Evolutionary conservation across 2,113 vertebrate genomes (phyloP).

Genomic region (Arothron firmamentum): DNA sequence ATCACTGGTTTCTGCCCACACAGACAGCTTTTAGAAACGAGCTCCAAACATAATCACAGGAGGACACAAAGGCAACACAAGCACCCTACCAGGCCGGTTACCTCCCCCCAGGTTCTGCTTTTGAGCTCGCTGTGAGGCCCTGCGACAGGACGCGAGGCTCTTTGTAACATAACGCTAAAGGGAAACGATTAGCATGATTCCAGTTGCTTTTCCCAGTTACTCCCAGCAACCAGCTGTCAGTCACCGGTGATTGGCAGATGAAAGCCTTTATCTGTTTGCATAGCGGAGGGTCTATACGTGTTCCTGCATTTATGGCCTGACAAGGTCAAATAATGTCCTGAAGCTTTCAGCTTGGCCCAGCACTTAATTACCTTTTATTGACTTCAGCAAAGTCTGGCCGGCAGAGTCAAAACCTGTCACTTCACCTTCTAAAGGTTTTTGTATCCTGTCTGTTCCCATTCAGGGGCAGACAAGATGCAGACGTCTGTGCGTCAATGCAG

Average conservation of each 20-base stretch:
- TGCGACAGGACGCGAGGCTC: constrained; percentile 35
- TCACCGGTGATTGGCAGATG: constrained; percentile 51
- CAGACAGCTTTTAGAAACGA: neutral
- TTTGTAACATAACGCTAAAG: constrained; percentile 17
- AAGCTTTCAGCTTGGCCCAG: constrained; percentile 5
- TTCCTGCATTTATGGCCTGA: constrained; percentile 29
- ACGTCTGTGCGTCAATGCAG: constrained; percentile 14
- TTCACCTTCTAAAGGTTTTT: constrained; percentile 30
- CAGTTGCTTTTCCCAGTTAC: constrained; percentile 56
- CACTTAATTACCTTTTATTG: constrained; percentile 38
- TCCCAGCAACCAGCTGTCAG: constrained; percentile 55
- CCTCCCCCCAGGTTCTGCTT: constrained; percentile 11
- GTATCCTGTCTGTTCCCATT: constrained; percentile 28
- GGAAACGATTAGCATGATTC: constrained; percentile 25
- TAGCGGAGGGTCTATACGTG: constrained; percentile 23
- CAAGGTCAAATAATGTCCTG: constrained; percentile 31
- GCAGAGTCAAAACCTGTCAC: constrained; percentile 11
- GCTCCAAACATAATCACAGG: constrained; percentile 25
- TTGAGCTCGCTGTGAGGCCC: constrained; percentile 25
- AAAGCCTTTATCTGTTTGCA: constrained; percentile 39
- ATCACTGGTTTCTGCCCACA: constrained; percentile 4
- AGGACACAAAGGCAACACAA: constrained; percentile 18
- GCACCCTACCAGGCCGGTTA: constrained; percentile 26
- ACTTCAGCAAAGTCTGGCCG: constrained; percentile 29
- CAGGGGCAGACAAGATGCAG: constrained; percentile 4